phyloP scores from a whole-genome alignment of 1,140 invertebrate genomes.

The Caenorhabditis tropicalis region DNA sequence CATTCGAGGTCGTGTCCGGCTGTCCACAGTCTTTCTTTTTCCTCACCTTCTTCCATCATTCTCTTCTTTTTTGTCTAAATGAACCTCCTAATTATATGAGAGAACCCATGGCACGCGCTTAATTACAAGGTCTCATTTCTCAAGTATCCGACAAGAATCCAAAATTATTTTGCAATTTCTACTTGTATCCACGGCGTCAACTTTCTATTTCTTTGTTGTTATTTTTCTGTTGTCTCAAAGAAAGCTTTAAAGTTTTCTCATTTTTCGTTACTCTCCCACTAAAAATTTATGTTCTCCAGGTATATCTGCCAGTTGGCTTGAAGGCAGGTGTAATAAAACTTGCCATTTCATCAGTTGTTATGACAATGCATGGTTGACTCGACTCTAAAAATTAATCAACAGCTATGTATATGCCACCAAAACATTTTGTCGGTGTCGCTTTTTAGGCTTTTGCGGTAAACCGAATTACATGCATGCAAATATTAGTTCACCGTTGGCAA shows the following conservation, averaged over 20 bases:
- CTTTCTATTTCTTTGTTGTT: neutral
- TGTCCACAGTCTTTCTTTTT: conserved; percentile 14
- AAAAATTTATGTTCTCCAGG: neutral
- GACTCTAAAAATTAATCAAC: conserved; percentile 30
- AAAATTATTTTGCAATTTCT: neutral
- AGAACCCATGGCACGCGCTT: neutral
- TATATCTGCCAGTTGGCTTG: neutral
- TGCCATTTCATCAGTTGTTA: conserved; percentile 6
- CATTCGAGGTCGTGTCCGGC: conserved; percentile 40
- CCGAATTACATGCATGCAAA: conserved; percentile 31
- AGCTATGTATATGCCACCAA: neutral
- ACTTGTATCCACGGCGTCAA: too few relatives aligned
- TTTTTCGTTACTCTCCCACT: neutral
- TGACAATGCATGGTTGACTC: neutral
- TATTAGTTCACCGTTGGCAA: conserved; percentile 19
- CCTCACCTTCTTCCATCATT: neutral
- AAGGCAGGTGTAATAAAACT: conserved; percentile 15
- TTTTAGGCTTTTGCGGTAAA: conserved; percentile 17
- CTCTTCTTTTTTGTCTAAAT: neutral
- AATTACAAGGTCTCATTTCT: neutral
- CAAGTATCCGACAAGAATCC: neutral
- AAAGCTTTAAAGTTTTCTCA: neutral
- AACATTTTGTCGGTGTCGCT: conserved; percentile 18
- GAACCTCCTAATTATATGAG: conserved; percentile 29
- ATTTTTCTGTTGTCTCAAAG: neutral